These are phyloP conservation scores for Nannoperca obscura DNA, from an alignment of 2,797 vertebrate species.

Conservation along the genomic window DNA sequence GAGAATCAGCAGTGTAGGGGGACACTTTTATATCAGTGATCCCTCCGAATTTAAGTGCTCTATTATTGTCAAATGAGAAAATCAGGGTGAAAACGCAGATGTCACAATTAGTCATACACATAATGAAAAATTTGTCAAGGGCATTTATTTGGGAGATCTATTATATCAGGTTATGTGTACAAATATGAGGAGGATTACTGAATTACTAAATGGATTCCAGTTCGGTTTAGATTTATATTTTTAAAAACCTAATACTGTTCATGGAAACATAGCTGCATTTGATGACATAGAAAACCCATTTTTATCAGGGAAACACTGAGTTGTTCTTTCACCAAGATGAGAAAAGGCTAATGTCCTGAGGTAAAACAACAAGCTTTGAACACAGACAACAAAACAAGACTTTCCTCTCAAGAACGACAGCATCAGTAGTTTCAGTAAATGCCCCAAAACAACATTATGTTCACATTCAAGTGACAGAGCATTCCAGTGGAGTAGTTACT, in stretches of 20 bases:
- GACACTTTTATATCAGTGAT: constrained; percentile 38
- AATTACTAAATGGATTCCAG: constrained; percentile 12
- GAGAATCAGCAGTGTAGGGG: constrained; percentile 29
- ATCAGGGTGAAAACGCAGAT: constrained; percentile 36
- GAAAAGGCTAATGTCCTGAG: background rate
- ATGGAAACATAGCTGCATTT: constrained; percentile 8
- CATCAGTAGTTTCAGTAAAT: background rate
- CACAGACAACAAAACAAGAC: background rate
- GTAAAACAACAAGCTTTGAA: constrained; percentile 6
- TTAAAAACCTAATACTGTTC: background rate
- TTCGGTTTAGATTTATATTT: constrained; percentile 11
- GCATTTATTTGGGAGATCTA: constrained; percentile 17
- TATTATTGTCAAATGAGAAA: constrained; percentile 34
- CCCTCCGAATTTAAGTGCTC: constrained; percentile 24
- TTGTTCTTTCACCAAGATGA: background rate
- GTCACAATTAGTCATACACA: constrained; percentile 41
- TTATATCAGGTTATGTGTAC: constrained; percentile 20
- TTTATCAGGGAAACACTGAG: background rate
- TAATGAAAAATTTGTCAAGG: constrained; percentile 34
- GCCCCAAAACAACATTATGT: background rate
- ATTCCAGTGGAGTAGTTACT: background rate
- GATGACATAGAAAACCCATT: background rate
- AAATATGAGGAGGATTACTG: constrained; percentile 24
- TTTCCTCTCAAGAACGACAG: no score
- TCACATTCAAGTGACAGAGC: background rate